Conservation (phyloP, 2,113 vertebrate species). For the Echinops telfairi region DNA sequence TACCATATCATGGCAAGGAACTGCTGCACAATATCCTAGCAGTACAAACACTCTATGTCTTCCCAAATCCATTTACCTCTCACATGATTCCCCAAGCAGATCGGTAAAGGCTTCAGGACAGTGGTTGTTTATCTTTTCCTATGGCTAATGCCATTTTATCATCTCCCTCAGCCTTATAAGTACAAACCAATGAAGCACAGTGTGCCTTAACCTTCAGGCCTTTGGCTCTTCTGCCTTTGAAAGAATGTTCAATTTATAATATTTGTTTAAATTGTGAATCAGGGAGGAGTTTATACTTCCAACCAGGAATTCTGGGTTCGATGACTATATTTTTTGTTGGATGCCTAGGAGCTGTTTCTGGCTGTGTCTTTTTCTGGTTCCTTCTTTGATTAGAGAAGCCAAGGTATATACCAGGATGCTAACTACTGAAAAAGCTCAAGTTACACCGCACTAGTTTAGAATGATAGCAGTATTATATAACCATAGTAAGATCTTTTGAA, state of each 20-base stretch:
- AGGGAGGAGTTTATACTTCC: too few relatives aligned
- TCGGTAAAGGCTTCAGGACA: background rate
- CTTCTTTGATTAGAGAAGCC: conserved; percentile 19
- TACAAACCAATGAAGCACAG: background rate
- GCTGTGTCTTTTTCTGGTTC: conserved; percentile 17
- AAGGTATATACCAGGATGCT: background rate
- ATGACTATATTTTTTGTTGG: background rate
- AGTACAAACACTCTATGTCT: background rate
- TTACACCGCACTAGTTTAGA: background rate
- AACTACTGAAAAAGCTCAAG: background rate
- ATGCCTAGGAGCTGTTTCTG: conserved; percentile 15
- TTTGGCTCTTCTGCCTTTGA: background rate
- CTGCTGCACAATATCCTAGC: background rate
- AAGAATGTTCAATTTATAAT: too few relatives aligned
- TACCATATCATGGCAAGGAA: background rate
- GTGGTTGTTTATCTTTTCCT: background rate
- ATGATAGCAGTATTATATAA: background rate
- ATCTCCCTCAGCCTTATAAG: background rate
- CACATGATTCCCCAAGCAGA: background rate
- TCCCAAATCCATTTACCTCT: background rate
- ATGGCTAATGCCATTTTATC: background rate
- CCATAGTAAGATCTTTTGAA: background rate
- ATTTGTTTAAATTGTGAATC: too few relatives aligned
- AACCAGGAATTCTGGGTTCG: too few relatives aligned
- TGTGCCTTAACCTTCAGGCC: background rate